Percentiles rank a stretch among this genome's conserved stretches.
Evolutionary conservation across 2,888 invertebrate species (phyloP).

Genomic region (Esperia sulphurella): DNA sequence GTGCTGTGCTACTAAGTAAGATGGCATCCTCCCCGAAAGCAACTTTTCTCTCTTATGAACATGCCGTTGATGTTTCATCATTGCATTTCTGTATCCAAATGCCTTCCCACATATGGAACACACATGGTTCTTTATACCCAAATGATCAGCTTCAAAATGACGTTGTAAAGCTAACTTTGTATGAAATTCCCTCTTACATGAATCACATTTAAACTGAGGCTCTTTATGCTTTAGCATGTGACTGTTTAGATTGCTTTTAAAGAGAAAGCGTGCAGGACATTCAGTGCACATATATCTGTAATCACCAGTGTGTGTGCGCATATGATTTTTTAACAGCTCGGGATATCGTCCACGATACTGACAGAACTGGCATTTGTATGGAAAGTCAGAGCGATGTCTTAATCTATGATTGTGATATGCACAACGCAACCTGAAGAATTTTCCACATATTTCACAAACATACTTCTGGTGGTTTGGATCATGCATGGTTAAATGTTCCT

Average conservation of each 20-base stretch:
- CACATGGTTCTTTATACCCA: slow-evolving; percentile 44
- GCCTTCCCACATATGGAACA: slow-evolving; percentile 46
- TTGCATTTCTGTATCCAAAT: slow-evolving; percentile 46
- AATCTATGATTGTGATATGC: slow-evolving; percentile 37
- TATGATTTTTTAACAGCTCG: slow-evolving; percentile 17
- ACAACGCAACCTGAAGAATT: slow-evolving; percentile 39
- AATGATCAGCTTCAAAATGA: slow-evolving; percentile 44
- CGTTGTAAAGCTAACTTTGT: slow-evolving; percentile 34
- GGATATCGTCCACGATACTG: slow-evolving; percentile 19
- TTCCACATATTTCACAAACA: slow-evolving; percentile 55
- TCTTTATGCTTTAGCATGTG: slow-evolving; percentile 41
- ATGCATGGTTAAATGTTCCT: slow-evolving; percentile 50
- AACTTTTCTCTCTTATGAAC: slow-evolving; percentile 47
- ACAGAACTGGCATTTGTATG: slow-evolving; percentile 17
- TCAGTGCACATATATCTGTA: slow-evolving; percentile 43
- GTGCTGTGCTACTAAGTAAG: slow-evolving; percentile 21
- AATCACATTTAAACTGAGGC: slow-evolving; percentile 40
- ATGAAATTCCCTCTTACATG: slow-evolving; percentile 41
- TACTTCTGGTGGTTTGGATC: slow-evolving; percentile 49
- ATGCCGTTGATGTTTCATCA: slow-evolving; percentile 46
- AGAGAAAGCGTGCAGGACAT: slow-evolving; percentile 40
- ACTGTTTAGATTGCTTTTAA: slow-evolving; percentile 42
- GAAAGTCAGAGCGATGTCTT: slow-evolving; percentile 15
- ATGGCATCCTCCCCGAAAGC: slow-evolving; percentile 27
- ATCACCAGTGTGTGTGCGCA: slow-evolving; percentile 21